A percentile compares a stretch with the other conserved stretches of the same genome.
Evolutionary conservation across 2,797 vertebrate species (phyloP).

Genomic region (Myotis findleyi): DNA sequence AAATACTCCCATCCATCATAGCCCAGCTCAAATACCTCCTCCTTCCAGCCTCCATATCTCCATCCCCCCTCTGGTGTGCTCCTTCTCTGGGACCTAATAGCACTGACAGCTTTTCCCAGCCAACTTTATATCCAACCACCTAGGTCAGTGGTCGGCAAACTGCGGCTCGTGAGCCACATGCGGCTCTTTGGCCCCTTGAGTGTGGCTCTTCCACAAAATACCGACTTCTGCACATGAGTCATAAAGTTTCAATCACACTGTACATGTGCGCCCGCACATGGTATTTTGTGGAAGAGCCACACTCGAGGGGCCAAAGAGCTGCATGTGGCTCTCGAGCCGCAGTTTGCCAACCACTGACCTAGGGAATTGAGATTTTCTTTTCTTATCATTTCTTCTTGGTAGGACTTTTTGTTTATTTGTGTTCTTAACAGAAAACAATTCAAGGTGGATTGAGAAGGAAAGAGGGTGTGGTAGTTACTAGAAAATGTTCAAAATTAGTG

Average conservation of each 20-base stretch:
- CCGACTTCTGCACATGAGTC: too few species aligned
- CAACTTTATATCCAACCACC: background rate
- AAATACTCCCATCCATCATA: background rate
- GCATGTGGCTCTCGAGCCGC: too few species aligned
- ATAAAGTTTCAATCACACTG: too few species aligned
- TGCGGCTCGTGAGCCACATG: too few species aligned
- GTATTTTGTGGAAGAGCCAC: too few species aligned
- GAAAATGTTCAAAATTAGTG: background rate
- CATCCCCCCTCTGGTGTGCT: background rate
- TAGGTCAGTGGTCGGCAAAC: background rate
- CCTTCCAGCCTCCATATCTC: background rate
- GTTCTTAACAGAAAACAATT: constrained; percentile 30
- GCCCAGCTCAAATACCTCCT: background rate
- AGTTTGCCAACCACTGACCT: background rate
- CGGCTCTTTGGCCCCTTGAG: too few species aligned
- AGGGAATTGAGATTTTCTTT: background rate
- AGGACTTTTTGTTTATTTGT: background rate
- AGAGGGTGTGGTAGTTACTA: background rate
- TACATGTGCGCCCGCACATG: too few species aligned
- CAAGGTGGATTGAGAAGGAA: background rate
- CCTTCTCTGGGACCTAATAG: background rate
- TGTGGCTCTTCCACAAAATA: too few species aligned
- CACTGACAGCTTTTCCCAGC: background rate
- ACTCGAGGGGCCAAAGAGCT: too few species aligned
- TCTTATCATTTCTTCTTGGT: background rate